phyloP scores from a whole-genome alignment of 2,888 invertebrate species.

The Ecdyonurus torrentis region DNA sequence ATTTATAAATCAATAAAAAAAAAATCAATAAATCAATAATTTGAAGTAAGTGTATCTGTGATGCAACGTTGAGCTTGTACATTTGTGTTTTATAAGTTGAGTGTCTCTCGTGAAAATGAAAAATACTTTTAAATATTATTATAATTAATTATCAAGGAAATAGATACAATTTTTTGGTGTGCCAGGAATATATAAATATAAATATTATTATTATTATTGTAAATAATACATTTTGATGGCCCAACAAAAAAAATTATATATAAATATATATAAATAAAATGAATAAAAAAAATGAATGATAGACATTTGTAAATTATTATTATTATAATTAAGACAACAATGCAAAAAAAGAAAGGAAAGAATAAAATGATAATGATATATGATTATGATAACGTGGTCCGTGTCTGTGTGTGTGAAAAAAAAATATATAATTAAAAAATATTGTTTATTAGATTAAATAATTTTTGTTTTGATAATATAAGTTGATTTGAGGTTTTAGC shows the following conservation, averaged over 20 bases:
- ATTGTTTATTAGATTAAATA: too few species aligned
- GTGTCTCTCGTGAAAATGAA: background rate
- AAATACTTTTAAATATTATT: too few species aligned
- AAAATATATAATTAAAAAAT: background rate
- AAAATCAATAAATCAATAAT: too few species aligned
- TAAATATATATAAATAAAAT: background rate
- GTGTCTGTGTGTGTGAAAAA: background rate
- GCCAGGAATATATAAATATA: background rate
- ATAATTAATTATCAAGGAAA: too few species aligned
- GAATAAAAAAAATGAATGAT: too few species aligned
- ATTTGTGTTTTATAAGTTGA: background rate
- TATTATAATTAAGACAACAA: too few species aligned
- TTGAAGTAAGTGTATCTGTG: slow-evolving; percentile 2
- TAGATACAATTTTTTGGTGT: background rate
- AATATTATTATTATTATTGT: too few species aligned
- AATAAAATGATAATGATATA: too few species aligned
- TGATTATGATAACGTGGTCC: background rate
- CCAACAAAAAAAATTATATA: background rate
- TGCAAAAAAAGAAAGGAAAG: too few species aligned
- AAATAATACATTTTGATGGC: background rate
- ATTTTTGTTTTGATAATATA: too few species aligned
- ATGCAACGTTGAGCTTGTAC: background rate
- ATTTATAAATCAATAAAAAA: background rate
- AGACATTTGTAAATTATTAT: background rate
- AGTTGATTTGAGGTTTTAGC: background rate